Base-by-base conservation (phyloP, 2,888 invertebrate genomes). In the Limnephilus marmoratus region DNA sequence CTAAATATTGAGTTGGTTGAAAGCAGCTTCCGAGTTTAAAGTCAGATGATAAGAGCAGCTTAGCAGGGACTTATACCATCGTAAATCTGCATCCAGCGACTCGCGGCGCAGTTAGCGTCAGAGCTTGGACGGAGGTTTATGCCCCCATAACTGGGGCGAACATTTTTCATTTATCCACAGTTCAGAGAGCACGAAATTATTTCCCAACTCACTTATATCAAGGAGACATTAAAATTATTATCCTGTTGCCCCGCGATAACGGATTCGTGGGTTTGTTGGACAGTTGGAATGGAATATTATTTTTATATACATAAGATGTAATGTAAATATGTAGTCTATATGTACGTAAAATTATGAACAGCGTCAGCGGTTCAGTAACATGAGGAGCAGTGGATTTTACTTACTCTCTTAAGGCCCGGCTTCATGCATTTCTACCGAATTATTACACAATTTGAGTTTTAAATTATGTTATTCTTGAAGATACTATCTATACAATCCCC, bases 151-250 rank as follows among this genome's bases (percentile, higher is more conserved):
- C 83, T 83, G 24, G 83, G 83, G 83, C 83, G 83, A 41, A 83
- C 83, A 83, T 83, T 83, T 83, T 83, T 83, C 83, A 83, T 83
- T 83, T 83, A 83, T 83, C 83, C 83, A 83, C 83, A 83, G 83
- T 83, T 83, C 83, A 37, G 37, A 83, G 37, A 34, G 83, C 83
- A 83, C 83, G 83, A 83, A 83, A 68, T 68, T 24, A 68, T 83
- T 37, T 83, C 37, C 83, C 18, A 37, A 34, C 37, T 41, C 83
- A 15, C 37, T 83, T 83, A 83, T 83, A 83, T 83, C 41, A 83
- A 83, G 18, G 31, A 37, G 34, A 37, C 83, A 83, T 83, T 83
- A 83, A 83, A 83, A 83, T 83, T 83, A 34, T 37, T 83, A 68
- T 68, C 4, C 24, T 68, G 68, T 68, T 24, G 68, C 68, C 24